A percentile compares a stretch with the other conserved stretches of the same genome.
Conservation (phyloP, 92 coral and sea anemone species). For the Desmophyllum pertusum region DNA sequence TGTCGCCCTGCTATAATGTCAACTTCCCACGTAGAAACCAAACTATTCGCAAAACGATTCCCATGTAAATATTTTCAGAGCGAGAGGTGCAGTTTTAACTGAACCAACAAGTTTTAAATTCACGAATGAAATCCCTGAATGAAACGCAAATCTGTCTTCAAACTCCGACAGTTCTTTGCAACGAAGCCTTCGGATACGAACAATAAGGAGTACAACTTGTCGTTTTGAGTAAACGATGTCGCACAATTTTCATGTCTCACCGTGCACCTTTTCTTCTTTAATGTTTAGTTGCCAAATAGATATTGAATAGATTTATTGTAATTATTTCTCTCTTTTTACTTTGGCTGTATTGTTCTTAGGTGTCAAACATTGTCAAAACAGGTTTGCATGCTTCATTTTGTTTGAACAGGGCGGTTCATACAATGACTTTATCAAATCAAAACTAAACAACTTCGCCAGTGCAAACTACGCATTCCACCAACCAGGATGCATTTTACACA, state of each 20-base stretch:
- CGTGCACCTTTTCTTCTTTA: slow-evolving; percentile 1
- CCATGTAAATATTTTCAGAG: slow-evolving; percentile 31
- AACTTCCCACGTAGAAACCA: slow-evolving; percentile 27
- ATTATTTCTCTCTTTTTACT: slow-evolving; percentile 14
- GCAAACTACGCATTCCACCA: slow-evolving; percentile 6
- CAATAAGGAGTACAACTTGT: neutral
- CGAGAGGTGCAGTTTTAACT: neutral
- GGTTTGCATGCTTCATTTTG: slow-evolving; percentile 8
- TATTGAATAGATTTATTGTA: slow-evolving; percentile 17
- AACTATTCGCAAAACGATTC: slow-evolving; percentile 35
- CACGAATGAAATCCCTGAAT: neutral
- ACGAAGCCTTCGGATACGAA: neutral
- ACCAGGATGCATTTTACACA: neutral
- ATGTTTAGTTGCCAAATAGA: slow-evolving; percentile 32
- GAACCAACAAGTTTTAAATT: neutral
- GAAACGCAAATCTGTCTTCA: too few species aligned
- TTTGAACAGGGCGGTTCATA: slow-evolving; percentile 14
- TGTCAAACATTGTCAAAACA: slow-evolving; percentile 24
- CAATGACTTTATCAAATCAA: slow-evolving; percentile 21
- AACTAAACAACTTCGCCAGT: slow-evolving; percentile 24
- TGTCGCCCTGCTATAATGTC: neutral
- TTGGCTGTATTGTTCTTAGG: slow-evolving; percentile 17
- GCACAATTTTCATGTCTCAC: neutral
- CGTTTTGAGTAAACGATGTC: neutral
- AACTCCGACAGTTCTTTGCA: neutral